Base-by-base conservation (phyloP, 2,888 invertebrate genomes). In the Aricia artaxerxes region DNA sequence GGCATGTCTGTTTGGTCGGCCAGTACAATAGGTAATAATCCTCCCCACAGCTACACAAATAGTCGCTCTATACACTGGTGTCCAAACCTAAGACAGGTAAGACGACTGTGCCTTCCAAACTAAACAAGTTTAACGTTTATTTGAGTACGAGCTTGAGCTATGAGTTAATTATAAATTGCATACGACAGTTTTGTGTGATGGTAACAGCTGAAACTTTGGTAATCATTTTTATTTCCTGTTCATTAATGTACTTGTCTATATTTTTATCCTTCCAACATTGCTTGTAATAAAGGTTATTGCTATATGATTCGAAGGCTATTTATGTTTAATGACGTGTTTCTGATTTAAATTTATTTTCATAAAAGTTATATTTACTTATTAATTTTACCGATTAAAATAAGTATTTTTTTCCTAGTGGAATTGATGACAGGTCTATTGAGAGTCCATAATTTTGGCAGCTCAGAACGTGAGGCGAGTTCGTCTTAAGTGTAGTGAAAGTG, bases 1-100 rank as follows among this genome's bases (percentile, higher is more conserved):
- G 93, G 93, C 93, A 96, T 96, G 96, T 96, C 96, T 94, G 95
- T 96, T 91, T 96, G 97, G 96, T 96, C 96, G 87, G 96, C 96
- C 88, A 95, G 95, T 89, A 95, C 95, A 86, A 95, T 95, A 90
- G 96, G 93, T 87, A 93, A 93, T 91, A 93, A 93, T 91, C 92
- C 91, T 87, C 90, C 90, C 86, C 88, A 87, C 87, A 89, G 88
- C 86, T 88, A 90, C 86, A 90, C 90, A 86, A 88, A 89, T 87
- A 90, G 90, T 88, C 92, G 93, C 82, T 89, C 90, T 87, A 90
- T 90, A 90, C 92, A 86, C 86, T 94, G 94, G 93, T 93, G 93
- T 88, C 90, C 94, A 84, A 94, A 94, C 88, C 87, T 90, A 80
- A 91, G 88, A 87, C 92, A 94, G 94, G 94, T 94, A 94, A 88